phyloP scores from a whole-genome alignment of 2,888 invertebrate species.

The Ecdyonurus torrentis region DNA sequence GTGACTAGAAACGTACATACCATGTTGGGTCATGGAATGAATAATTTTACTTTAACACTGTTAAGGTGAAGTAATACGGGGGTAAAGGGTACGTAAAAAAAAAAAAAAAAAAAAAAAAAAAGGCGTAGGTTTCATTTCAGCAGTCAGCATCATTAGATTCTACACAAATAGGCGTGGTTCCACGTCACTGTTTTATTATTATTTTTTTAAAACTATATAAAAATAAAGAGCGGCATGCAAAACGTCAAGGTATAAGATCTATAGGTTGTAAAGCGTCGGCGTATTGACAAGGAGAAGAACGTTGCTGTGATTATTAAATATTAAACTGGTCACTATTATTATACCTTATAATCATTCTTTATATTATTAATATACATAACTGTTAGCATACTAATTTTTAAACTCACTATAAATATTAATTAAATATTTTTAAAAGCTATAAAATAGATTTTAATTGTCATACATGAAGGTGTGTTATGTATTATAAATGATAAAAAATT shows the following conservation, averaged over 20 bases:
- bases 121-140: too few relatives aligned
- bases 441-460: not conserved
- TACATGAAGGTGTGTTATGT: not conserved
- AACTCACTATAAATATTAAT: not conserved
- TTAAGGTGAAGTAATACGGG: too few relatives aligned
- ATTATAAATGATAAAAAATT: not conserved
- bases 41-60: too few relatives aligned
- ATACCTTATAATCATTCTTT: not conserved
- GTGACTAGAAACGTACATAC: too few relatives aligned
- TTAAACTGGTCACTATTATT: not conserved
- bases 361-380: not conserved
- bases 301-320: not conserved
- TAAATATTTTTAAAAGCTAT: not conserved
- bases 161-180: not conserved
- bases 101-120: too few relatives aligned
- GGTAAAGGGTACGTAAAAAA: too few relatives aligned
- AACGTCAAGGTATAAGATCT: not conserved
- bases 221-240: too few relatives aligned
- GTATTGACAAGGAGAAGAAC: not conserved
- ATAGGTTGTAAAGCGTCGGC: not conserved
- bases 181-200: not conserved
- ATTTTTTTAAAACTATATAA: too few relatives aligned
- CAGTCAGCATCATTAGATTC: not conserved
- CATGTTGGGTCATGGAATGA: too few relatives aligned
- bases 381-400: not conserved